Base-by-base conservation (phyloP, 1,140 invertebrate genomes). In the Arion vulgaris region DNA sequence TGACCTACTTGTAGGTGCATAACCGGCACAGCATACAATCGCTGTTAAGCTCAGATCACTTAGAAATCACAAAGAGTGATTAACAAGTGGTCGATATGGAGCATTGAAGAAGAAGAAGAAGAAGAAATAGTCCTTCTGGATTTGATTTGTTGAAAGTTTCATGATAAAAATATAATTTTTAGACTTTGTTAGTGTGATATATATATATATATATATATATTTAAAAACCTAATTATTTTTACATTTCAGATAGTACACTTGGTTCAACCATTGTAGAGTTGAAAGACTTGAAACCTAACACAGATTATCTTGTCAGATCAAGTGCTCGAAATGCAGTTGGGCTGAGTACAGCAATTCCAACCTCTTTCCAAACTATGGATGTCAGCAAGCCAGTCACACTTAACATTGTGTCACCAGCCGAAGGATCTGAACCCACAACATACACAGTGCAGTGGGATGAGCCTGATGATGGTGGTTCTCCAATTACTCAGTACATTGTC, bases 391-490 rank as follows among this genome's bases (percentile, higher is more conserved):
- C 62, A 66, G 2, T 66, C 7, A 66, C 28, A 34, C n/a, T 66
- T n/a, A 28, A 28, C n/a, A 32, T 66, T 32, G 5, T 23, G 5
- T 66, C 62, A 66, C 62, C 62, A 13, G 4, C 5, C 28, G 62
- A 66, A 32, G 62, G 62, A 32, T 28, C 62, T 34, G 62, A 66
- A 66, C 28, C 62, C 11, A 32, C n/a, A 32, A 32, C 62, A 28
- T 66, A 66, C 19, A 66, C 62, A 32, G 2, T 66, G n/a, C 5
- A 2, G 32, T 66, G 62, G 62, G 17, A 2, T 66, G 4, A 66
- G 11, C n/a, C 28, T 32, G 62, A 66, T 66, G 62, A 66, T 32
- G 62, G 62, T 66, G 62, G 62, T 66, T 66, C 62, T 32, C 62
- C 62, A 66, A 32, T 66, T 66, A 66, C 28, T 32, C n/a, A 66